Base-by-base conservation (phyloP, 2,113 vertebrate genomes). In the Microtus richardsoni region DNA sequence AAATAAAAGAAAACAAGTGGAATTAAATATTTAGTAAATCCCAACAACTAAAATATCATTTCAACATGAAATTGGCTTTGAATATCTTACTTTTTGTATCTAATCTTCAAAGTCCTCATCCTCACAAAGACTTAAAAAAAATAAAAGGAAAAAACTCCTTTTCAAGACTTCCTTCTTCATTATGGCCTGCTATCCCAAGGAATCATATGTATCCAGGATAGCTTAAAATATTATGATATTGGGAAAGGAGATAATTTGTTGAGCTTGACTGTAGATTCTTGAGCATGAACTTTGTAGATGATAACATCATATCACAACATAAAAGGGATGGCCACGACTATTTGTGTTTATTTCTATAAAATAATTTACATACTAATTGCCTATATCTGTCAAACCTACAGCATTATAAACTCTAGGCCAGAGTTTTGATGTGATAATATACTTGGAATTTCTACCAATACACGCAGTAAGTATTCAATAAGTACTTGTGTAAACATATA, bases 1-100 rank as follows among this genome's bases (percentile, higher is more conserved):
- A 97, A 95, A 92, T 58, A 4, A 89, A 91, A 75, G 16, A 8
- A 86, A 89, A 95, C 33, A 77, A 19, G 14, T 64, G 6, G 90
- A 84, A 39, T 85, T 91, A n/a, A 36, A 41, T 90, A 70, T 13
- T 33, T 33, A 87, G 28, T 74, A 74, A 39, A 86, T 60, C 24
- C 26, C 62, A 91, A 75, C 77, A 84, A 66, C 44, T 28, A 79
- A 92, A 95, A 78, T 64, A 87, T 26, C 22, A 79, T 44, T 96
- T 93, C 30, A 89, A 77, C 24, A 74, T 70, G 10, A 41, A 94
- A 73, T 77, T 24, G 86, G n/a, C 86, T 62, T n/a, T 68, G 28
- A 62, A 52, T 74, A 73, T 49, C 88, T 91, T 62, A 52, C 4
- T 77, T 95, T 91, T 87, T 92, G 74, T 70, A 54, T 16, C n/a